Evolutionary conservation across 2,113 vertebrate species (phyloP).

Genomic region (Bostrychus sinensis): DNA sequence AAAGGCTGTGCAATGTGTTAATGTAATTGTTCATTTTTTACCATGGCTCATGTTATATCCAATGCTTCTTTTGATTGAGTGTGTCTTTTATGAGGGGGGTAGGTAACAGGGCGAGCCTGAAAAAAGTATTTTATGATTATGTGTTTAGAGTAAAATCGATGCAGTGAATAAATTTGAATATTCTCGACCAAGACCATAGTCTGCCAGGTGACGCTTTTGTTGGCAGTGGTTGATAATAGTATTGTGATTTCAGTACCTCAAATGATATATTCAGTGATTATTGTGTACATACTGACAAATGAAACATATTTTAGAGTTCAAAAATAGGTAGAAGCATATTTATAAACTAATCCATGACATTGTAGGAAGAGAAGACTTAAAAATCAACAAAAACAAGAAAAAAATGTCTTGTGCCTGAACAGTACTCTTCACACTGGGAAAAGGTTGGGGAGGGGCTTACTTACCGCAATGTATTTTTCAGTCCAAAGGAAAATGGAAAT

Average conservation of each 20-base stretch:
- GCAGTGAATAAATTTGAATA: constrained; percentile 42
- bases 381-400: constrained; percentile 16
- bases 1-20: constrained; percentile 7
- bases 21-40: constrained; percentile 10
- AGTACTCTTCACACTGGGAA: constrained; percentile 49
- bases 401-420: constrained; percentile 59
- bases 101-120: constrained; percentile 14
- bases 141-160: constrained; percentile 10
- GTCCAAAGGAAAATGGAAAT: not conserved
- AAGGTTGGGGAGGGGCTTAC: constrained; percentile 11
- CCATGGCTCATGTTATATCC: constrained; percentile 5
- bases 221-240: constrained; percentile 36
- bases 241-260: constrained; percentile 59
- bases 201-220: constrained; percentile 31
- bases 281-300: constrained; percentile 70
- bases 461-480: constrained; percentile 22
- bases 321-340: constrained; percentile 70
- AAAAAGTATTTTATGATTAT: constrained; percentile 46
- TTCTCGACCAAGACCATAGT: constrained; percentile 25
- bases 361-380: constrained; percentile 47
- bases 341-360: constrained; percentile 67
- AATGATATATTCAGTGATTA: constrained; percentile 51
- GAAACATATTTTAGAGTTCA: constrained; percentile 59
- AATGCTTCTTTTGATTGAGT: constrained; percentile 1
- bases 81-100: not conserved